Evolutionary conservation across 2,797 vertebrate species (phyloP).

Genomic region (Cynopterus sphinx): DNA sequence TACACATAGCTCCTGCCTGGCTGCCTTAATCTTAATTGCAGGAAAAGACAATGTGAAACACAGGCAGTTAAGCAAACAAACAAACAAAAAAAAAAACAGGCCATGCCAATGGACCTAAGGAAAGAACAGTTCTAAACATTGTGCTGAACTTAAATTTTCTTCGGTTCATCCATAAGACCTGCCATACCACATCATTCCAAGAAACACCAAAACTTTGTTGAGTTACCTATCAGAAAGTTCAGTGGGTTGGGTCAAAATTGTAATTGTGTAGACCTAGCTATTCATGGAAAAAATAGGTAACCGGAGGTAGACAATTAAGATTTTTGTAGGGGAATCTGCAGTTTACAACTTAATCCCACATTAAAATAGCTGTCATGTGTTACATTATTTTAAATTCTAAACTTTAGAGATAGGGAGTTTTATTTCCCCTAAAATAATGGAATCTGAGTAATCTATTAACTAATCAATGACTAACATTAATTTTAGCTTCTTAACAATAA

Average conservation of each 20-base stretch:
- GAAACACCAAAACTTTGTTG: neutral
- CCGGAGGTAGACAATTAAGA: neutral
- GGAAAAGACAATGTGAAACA: conserved; percentile 13
- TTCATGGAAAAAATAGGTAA: neutral
- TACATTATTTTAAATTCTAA: neutral
- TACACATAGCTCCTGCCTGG: neutral
- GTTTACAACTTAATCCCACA: neutral
- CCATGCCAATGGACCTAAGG: neutral
- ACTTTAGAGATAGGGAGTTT: neutral
- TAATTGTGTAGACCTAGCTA: neutral
- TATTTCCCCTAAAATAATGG: neutral
- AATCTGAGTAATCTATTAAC: neutral
- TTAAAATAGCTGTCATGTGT: neutral
- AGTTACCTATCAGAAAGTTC: neutral
- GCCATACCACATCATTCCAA: neutral
- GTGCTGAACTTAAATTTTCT: neutral
- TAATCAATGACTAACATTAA: neutral
- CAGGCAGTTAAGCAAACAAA: neutral
- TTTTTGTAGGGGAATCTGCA: neutral
- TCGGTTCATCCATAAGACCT: neutral
- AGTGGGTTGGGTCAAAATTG: neutral
- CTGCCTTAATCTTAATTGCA: conserved; percentile 5
- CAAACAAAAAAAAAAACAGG: neutral
- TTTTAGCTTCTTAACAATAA: neutral
- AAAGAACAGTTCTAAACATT: neutral